Evolutionary conservation across 2,888 invertebrate species (phyloP).

Genomic region (Diarsia dahlii): DNA sequence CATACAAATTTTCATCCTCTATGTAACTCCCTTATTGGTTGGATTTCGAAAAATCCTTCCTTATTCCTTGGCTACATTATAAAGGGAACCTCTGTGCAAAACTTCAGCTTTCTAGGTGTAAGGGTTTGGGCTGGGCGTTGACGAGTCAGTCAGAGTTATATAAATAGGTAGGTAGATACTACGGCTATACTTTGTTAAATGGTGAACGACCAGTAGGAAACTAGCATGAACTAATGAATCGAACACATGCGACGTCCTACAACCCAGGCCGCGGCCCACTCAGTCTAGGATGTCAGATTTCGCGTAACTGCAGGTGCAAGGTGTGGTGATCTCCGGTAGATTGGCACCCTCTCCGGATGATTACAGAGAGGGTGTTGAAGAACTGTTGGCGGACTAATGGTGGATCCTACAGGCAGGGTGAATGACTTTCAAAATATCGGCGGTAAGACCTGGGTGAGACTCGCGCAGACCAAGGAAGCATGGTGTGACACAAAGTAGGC

Average conservation of each 20-base stretch:
- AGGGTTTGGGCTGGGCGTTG: too few species aligned
- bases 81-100: too few species aligned
- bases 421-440: not conserved
- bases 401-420: not conserved
- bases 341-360: not conserved
- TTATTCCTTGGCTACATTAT: too few species aligned
- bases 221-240: not conserved
- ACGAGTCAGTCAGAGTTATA: too few species aligned
- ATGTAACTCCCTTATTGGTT: too few species aligned
- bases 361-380: not conserved
- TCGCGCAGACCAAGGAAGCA: not conserved
- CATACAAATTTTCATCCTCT: too few species aligned
- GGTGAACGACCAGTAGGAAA: not conserved
- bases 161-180: not conserved
- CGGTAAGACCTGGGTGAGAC: not conserved
- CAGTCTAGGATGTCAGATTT: not conserved
- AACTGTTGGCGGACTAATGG: not conserved
- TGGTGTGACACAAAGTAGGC: not conserved
- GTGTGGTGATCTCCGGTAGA: not conserved
- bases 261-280: not conserved
- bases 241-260: not conserved
- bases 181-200: not conserved
- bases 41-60: too few species aligned
- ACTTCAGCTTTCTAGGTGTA: too few species aligned
- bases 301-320: not conserved